phyloP scores from a whole-genome alignment of 1,140 invertebrate genomes.

The Drosophila ananassae region DNA sequence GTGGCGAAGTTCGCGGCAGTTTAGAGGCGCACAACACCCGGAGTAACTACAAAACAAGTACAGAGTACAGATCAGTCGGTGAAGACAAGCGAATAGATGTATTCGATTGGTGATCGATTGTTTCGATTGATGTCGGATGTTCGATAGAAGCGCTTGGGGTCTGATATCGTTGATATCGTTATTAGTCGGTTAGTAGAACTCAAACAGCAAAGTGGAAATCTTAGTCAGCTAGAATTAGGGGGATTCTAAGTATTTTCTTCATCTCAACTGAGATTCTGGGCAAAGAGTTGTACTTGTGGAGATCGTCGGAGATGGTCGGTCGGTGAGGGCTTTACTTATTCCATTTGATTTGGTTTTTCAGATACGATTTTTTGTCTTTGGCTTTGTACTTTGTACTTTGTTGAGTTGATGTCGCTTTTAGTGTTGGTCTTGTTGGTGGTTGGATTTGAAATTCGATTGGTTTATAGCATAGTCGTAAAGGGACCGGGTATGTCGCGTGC shows the following conservation, averaged over 20 bases:
- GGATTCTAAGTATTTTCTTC: constrained; percentile 19
- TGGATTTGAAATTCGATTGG: constrained; percentile 50
- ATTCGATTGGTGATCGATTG: constrained; percentile 12
- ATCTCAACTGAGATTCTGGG: constrained; percentile 5
- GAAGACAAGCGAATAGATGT: constrained; percentile 15
- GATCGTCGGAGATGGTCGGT: constrained; percentile 42
- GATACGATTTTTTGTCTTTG: constrained; percentile 65
- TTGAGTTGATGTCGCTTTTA: constrained; percentile 58
- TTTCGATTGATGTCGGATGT: constrained; percentile 31
- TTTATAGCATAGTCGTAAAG: constrained; percentile 81
- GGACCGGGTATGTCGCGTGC: constrained; percentile 79
- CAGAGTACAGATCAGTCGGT: constrained; percentile 49
- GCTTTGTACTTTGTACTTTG: constrained; percentile 55
- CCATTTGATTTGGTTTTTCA: constrained; percentile 47
- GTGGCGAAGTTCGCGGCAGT: constrained; percentile 38
- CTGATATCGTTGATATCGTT: background rate
- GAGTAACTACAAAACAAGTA: constrained; percentile 79
- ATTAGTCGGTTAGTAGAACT: constrained; percentile 52
- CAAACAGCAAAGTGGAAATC: constrained; percentile 43
- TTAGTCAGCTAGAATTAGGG: constrained; percentile 41
- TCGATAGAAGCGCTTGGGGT: constrained; percentile 5
- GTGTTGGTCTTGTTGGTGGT: constrained; percentile 63
- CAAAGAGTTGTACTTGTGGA: constrained; percentile 41
- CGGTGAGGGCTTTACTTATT: constrained; percentile 25
- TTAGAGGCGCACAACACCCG: constrained; percentile 75